These are phyloP conservation scores for Leuciscus waleckii DNA, from an alignment of 2,797 vertebrate genomes.

Conservation along the genomic window DNA sequence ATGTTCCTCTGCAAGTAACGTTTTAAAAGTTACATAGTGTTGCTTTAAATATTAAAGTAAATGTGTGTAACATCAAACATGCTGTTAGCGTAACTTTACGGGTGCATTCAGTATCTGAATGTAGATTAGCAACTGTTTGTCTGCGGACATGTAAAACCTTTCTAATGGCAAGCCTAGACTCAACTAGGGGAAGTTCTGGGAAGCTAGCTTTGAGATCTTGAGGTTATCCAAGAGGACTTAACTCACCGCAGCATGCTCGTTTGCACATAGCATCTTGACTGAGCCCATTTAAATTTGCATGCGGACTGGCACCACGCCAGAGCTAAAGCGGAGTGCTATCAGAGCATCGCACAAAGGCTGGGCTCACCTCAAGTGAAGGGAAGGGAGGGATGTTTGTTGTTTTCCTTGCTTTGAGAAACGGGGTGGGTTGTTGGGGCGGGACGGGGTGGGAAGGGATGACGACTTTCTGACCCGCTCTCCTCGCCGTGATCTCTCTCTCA, in stretches of 20 bases:
- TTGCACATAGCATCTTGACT: conserved; percentile 67
- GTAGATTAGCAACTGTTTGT: conserved; percentile 28
- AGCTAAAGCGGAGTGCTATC: conserved; percentile 61
- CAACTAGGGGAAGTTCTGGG: conserved; percentile 16
- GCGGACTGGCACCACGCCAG: conserved; percentile 61
- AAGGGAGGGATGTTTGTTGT: conserved; percentile 50
- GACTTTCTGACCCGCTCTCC: conserved; percentile 61
- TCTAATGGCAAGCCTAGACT: conserved; percentile 19
- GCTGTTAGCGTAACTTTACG: not conserved
- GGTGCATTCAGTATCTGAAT: conserved; percentile 21
- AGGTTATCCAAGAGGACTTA: conserved; percentile 37
- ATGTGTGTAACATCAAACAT: conserved; percentile 22
- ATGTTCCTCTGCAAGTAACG: not conserved
- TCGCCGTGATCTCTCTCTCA: conserved; percentile 67
- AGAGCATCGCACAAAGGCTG: conserved; percentile 67
- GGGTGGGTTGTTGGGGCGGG: conserved; percentile 45
- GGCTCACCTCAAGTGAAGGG: conserved; percentile 60
- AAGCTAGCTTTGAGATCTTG: conserved; percentile 45
- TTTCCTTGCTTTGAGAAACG: conserved; percentile 58
- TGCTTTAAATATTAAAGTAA: conserved; percentile 24
- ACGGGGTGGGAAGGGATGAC: conserved; percentile 52
- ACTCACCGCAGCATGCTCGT: conserved; percentile 62
- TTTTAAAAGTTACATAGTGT: conserved; percentile 19
- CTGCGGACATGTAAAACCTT: conserved; percentile 3
- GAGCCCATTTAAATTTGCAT: conserved; percentile 63